Evolutionary conservation across 2,797 vertebrate genomes (phyloP), one percentile per base, ranked within the genome.

Genomic region (Intellagama lesueurii): DNA sequence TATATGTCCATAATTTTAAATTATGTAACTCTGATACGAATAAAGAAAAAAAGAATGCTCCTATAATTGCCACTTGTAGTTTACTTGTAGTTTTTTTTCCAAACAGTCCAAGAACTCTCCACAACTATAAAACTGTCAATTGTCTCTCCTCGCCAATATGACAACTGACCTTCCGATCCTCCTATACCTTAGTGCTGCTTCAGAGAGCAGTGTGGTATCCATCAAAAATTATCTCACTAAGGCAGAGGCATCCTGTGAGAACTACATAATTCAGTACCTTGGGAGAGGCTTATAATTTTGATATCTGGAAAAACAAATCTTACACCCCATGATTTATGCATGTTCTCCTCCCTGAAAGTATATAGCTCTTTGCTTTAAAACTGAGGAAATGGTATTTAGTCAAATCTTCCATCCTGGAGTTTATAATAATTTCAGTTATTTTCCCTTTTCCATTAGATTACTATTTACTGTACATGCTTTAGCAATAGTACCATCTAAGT

Each of bases 401-500:
- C 92, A 44, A 40, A 44, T 87, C 7, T 66, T 81, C 47, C 69
- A 75, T 86, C 30, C 73, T 47, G 47, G 75, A 85, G 73, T 40
- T 24, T 85, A 52, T 49, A 68, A 64, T 86, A 56, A 56, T 56
- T 86, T 87, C 49, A 86, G 78, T 82, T 89, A 78, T 47, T 77
- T 76, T 82, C 47, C 86, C 19, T 73, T 90, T 87, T 56, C 40
- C 52, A 56, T 56, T 56, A 56, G 80, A 77, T 83, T 88, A 66
- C 75, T 90, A 90, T 91, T 72, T 28, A n/a, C n/a, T n/a, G n/a
- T n/a, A 7, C 17, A 40, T 72, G 80, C 26, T 88, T 68, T 76
- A 72, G 70, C 69, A 81, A 86, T 28, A 89, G 52, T 60, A 26
- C 26, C 70, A 19, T 47, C 49, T 82, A 81, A 78, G 24, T 0